Percentiles rank a stretch among this genome's conserved stretches.
These are phyloP conservation scores for Rhopalosiphum nymphaeae DNA, from an alignment of 2,888 invertebrate species.

Conservation along the genomic window DNA sequence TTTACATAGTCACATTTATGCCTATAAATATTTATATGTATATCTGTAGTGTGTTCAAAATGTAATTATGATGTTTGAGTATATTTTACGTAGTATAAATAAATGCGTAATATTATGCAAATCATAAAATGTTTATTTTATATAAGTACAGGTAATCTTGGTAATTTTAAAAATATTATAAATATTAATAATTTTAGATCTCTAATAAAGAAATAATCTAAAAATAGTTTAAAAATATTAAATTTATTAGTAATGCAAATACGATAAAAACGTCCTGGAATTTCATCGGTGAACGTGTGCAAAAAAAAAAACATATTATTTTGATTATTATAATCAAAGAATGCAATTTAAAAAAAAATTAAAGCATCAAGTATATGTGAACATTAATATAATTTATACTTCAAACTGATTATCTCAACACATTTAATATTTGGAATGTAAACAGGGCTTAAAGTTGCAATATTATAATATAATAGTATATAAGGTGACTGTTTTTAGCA, in stretches of 20 bases:
- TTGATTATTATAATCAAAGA: neutral
- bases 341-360: neutral
- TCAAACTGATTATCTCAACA: neutral
- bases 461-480: neutral
- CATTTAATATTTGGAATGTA: neutral
- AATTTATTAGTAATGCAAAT: neutral
- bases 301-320: neutral
- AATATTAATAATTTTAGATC: neutral
- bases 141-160: neutral
- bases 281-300: neutral
- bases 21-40: neutral
- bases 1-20: neutral
- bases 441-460: neutral
- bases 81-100: neutral
- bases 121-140: neutral
- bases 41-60: neutral
- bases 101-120: neutral
- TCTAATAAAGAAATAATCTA: neutral
- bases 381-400: neutral
- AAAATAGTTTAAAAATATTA: neutral
- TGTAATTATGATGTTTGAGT: neutral
- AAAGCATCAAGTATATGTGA: neutral
- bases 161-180: neutral
- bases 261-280: neutral
- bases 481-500: neutral